Conservation (phyloP, 2,113 vertebrate species). For the Mirza zaza region DNA sequence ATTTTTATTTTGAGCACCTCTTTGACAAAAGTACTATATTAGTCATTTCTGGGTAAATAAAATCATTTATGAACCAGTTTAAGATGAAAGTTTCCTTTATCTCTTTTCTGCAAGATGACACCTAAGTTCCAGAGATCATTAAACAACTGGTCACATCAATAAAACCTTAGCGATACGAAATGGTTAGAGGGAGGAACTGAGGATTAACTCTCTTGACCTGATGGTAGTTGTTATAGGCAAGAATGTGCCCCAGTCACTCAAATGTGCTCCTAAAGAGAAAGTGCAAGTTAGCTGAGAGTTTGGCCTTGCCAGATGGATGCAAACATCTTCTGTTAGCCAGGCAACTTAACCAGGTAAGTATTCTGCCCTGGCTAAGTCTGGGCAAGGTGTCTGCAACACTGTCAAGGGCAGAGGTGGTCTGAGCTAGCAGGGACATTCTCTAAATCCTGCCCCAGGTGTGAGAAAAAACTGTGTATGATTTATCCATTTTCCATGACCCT, state of each 20-base stretch:
- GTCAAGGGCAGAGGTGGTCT: background rate
- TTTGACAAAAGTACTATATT: background rate
- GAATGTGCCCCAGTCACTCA: background rate
- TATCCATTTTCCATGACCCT: background rate
- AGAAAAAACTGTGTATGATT: background rate
- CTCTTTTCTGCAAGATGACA: background rate
- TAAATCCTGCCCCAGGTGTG: background rate
- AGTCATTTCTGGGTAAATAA: background rate
- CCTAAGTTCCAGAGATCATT: background rate
- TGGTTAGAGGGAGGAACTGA: background rate
- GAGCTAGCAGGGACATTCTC: background rate
- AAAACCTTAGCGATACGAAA: background rate
- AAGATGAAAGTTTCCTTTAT: background rate
- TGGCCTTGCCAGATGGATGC: no score
- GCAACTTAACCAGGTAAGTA: no score
- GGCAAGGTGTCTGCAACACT: accelerated
- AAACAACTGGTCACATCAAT: background rate
- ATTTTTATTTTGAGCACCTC: background rate
- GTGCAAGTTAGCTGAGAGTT: background rate
- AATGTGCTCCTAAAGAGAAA: background rate
- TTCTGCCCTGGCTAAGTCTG: background rate
- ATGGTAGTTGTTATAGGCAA: background rate
- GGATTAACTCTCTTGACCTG: background rate
- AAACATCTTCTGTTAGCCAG: background rate
- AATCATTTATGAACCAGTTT: background rate